Evolutionary conservation across 2,888 invertebrate species (phyloP), one percentile per base, ranked within the genome.

Genomic region (Venusia cambrica): DNA sequence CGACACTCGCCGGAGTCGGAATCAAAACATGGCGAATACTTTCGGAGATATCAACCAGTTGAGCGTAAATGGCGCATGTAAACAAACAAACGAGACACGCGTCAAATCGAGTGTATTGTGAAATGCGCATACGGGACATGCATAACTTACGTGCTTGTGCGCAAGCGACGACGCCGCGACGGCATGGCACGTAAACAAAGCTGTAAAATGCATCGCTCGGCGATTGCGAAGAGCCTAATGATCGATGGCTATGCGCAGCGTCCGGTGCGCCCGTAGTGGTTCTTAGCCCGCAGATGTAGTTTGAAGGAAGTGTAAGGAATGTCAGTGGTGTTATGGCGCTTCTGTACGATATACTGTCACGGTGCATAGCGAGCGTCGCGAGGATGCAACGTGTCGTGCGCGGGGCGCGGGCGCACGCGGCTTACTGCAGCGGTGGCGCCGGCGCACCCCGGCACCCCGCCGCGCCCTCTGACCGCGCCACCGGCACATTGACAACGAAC

Each of bases 121-220:
- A 68, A 71, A 73, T 69, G 68, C 71, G 59, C 62, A 64, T 57
- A 62, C 67, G 70, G 73, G 66, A 68, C 57, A 63, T 79, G 80
- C 77, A 80, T 76, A 78, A 81, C 81, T 81, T 80, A 83, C 81
- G 65, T 71, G 66, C 62, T 65, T 68, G 61, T 62, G 66, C 57
- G 66, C 45, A 40, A 42, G 41, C 38, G 64, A 57, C 62, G 56
- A 12, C 22, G 59, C n/a, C n/a, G n/a, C n/a, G n/a, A n/a, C n/a
- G n/a, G n/a, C n/a, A 51, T 56, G 59, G 58, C 60, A 66, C 57
- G 71, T 75, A 72, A 77, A 73, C 75, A 75, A 67, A 63, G 62
- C 57, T 61, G 60, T 61, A 58, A 59, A 55, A 62, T 62, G 60
- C 62, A 64, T 62, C 58, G 61, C 59, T 55, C 60, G 54, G 31